These are phyloP conservation scores for Dicerorhinus sumatrensis DNA, from an alignment of 2,113 vertebrate genomes.

Conservation along the genomic window DNA sequence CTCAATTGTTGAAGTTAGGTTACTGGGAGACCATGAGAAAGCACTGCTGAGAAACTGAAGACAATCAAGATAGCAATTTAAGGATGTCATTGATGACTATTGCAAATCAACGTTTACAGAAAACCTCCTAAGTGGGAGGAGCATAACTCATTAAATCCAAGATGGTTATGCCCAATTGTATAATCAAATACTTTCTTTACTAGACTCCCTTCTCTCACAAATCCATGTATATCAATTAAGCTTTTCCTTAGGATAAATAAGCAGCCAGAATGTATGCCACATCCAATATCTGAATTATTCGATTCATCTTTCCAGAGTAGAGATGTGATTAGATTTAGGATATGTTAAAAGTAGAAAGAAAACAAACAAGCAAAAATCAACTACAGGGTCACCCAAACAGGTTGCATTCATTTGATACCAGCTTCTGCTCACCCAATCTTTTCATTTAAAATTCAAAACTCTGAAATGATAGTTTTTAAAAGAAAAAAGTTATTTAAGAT, in stretches of 20 bases:
- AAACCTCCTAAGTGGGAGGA: background rate
- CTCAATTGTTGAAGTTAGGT: background rate
- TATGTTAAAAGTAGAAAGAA: background rate
- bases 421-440: background rate
- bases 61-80: background rate
- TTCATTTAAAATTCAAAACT: constrained; percentile 14
- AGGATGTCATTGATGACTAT: background rate
- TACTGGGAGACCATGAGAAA: background rate
- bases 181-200: background rate
- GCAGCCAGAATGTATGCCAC: background rate
- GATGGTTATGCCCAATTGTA: background rate
- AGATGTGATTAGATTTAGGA: background rate
- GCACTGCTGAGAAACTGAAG: background rate
- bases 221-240: background rate
- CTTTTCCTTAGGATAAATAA: constrained; percentile 4
- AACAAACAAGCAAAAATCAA: constrained; percentile 6
- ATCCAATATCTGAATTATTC: background rate
- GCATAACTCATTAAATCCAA: background rate
- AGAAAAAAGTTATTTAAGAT: background rate
- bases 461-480: background rate
- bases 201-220: background rate
- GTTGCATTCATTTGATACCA: background rate
- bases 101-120: background rate
- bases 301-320: background rate
- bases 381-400: constrained; percentile 7